Percentiles rank a stretch among this genome's conserved stretches.
These are phyloP conservation scores for Beroe ovata DNA, from an alignment of 37 sponge, comb jelly and placozoan genomes.

Conservation along the genomic window DNA sequence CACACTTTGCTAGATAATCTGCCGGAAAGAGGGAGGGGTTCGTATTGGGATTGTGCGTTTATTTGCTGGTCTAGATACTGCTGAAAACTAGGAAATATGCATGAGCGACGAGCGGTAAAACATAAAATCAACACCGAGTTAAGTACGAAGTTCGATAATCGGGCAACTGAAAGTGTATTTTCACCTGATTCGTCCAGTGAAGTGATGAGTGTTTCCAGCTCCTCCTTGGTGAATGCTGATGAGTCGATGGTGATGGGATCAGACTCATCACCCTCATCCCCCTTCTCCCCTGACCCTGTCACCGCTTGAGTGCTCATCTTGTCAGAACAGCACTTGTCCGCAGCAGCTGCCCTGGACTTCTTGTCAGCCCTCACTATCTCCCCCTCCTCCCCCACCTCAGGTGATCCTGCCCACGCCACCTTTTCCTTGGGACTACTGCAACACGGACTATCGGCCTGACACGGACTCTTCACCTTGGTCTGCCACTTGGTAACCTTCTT, in stretches of 20 bases:
- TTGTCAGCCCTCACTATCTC: not conserved
- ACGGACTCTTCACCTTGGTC: slow-evolving; percentile 15
- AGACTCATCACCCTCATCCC: not conserved
- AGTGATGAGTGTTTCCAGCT: slow-evolving; percentile 52
- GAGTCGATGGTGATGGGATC: slow-evolving; percentile 61
- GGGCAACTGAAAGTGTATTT: too few species aligned
- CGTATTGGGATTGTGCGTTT: too few species aligned
- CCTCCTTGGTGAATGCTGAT: slow-evolving; percentile 54
- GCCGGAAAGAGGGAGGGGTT: not conserved
- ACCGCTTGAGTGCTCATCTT: not conserved
- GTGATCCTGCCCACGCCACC: not conserved
- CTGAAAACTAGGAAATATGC: too few species aligned
- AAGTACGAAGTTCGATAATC: too few species aligned
- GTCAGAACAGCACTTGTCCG: not conserved
- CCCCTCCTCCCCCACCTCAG: not conserved
- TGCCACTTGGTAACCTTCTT: slow-evolving; percentile 41
- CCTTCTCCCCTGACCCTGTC: not conserved
- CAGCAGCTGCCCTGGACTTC: not conserved
- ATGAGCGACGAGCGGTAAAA: too few species aligned
- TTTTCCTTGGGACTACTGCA: not conserved
- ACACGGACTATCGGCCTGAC: not conserved
- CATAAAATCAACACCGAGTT: too few species aligned
- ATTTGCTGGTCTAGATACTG: too few species aligned
- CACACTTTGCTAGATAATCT: slow-evolving; percentile 58
- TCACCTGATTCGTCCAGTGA: slow-evolving; percentile 15